Evolutionary conservation across 2,888 invertebrate genomes (phyloP), one percentile per base, ranked within the genome.

Genomic region (Drosophila parthenogenetica): DNA sequence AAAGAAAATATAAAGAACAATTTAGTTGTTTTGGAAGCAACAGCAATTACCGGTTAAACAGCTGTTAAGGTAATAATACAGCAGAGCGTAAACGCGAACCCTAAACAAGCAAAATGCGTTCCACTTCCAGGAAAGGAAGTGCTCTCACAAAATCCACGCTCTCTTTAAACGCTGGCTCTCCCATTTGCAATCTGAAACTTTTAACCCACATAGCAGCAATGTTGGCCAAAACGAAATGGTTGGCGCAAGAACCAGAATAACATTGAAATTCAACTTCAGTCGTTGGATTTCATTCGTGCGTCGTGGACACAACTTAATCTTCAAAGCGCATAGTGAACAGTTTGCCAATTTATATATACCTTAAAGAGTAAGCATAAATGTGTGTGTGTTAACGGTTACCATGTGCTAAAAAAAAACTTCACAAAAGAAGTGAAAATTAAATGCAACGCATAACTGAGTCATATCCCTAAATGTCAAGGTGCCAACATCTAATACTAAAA

Each of bases 281-380:
- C 90, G 90, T 89, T 90, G 90, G 89, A 86, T 89, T 88, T 77
- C 87, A 81, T 87, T 90, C 90, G 90, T 86, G 83, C 86, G 89
- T 81, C 86, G 88, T 87, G 88, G 85, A 68, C 87, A 77, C 75
- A 86, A 71, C 46, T 67, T 42, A 78, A 65, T 58, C 60, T 37
- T 51, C 69, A 40, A 42, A 54, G 57, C 68, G 57, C 66, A 45
- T 64, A 63, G 64, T 66, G 63, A 19, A 39, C 35, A 29, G 46
- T 51, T 43, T 45, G 46, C 45, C 35, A 25, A 32, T 39, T 43
- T 55, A 51, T 49, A 16, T 19, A 40, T 25, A 35, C 49, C 35
- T 48, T 25, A 29, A 19, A 43, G 25, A 40, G 49, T 19, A 19
- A 40, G 40, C 29, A 11, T 11, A 13, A 35, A 11, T 53, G 35